Conservation (phyloP, 2,113 vertebrate genomes). For the Malurus cyaneus region DNA sequence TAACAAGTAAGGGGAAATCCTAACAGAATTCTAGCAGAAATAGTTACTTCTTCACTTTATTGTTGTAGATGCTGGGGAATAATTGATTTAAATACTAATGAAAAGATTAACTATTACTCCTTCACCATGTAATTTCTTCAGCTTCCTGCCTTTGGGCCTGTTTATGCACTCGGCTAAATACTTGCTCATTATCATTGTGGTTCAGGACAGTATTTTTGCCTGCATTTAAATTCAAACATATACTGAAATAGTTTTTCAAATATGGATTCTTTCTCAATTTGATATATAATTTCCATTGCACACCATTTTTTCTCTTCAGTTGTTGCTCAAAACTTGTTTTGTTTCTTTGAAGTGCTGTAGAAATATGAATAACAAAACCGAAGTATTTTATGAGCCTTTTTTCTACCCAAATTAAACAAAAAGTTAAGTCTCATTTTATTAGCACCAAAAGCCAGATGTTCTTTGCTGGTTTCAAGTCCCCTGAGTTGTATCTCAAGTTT, state of each 20-base stretch:
- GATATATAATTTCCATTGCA: neutral
- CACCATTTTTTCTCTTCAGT: neutral
- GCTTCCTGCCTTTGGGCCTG: neutral
- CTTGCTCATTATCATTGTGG: neutral
- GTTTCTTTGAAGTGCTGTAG: neutral
- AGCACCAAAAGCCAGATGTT: constrained; percentile 58
- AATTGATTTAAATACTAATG: constrained; percentile 53
- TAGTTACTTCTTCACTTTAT: constrained; percentile 17
- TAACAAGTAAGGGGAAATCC: constrained; percentile 17
- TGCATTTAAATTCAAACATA: neutral
- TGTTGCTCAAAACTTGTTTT: neutral
- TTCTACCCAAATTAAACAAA: neutral
- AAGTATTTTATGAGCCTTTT: neutral
- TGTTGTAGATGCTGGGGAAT: constrained; percentile 16
- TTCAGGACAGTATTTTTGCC: neutral
- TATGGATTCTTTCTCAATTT: neutral
- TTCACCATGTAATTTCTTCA: constrained; percentile 19
- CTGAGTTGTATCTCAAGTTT: constrained; percentile 10
- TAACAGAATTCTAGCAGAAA: neutral
- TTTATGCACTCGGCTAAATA: neutral
- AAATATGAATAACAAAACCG: neutral
- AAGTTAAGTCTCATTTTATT: neutral
- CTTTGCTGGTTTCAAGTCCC: constrained; percentile 17
- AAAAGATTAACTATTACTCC: constrained; percentile 34
- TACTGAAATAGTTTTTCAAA: neutral